Conservation (phyloP, 2,113 vertebrate genomes). For the Nasalis larvatus region DNA sequence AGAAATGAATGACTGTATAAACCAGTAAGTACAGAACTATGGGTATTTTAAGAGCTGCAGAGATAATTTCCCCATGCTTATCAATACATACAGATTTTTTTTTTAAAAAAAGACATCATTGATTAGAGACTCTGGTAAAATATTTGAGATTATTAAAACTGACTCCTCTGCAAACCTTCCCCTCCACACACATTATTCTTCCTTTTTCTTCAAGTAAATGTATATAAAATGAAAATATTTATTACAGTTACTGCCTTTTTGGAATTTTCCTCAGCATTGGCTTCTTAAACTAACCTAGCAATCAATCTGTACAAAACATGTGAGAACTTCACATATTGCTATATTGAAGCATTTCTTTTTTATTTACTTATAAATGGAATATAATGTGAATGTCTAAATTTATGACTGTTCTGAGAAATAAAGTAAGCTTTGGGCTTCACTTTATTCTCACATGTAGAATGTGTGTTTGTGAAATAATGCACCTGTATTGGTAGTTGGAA, state of each 20-base stretch:
- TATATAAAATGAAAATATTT: background rate
- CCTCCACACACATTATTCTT: background rate
- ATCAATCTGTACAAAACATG: background rate
- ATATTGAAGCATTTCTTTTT: background rate
- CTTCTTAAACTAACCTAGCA: background rate
- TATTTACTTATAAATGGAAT: background rate
- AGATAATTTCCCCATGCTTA: background rate
- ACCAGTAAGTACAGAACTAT: background rate
- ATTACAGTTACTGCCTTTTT: background rate
- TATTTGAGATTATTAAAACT: background rate
- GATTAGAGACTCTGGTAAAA: background rate
- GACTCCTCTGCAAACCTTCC: background rate
- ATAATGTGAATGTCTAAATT: too few species aligned
- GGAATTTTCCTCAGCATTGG: background rate
- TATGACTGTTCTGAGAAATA: too few species aligned
- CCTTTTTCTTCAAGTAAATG: background rate
- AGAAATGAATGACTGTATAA: background rate
- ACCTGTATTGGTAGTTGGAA: too few species aligned
- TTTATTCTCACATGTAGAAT: too few species aligned
- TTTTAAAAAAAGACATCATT: background rate
- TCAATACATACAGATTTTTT: background rate
- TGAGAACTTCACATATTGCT: background rate
- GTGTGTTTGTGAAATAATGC: too few species aligned
- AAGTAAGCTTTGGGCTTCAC: too few species aligned
- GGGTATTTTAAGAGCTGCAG: background rate